Evolutionary conservation across 2,797 vertebrate genomes (phyloP).

Genomic region (Poeciliopsis gracilis): DNA sequence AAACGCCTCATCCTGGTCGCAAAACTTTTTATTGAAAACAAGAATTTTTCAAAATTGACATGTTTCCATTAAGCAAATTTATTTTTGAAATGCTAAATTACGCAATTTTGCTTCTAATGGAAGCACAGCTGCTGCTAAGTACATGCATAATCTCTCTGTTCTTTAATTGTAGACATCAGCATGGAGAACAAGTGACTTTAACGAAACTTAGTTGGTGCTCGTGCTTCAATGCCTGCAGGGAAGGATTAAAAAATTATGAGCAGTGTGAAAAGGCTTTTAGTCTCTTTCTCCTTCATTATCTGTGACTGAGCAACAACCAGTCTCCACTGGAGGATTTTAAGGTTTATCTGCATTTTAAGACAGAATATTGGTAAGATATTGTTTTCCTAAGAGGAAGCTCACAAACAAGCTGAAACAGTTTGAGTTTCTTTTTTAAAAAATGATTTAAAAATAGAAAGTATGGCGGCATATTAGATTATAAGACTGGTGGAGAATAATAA

Average conservation of each 20-base stretch:
- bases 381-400: not conserved
- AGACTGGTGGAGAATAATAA: slow-evolving; percentile 52
- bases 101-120: too few species aligned
- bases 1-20: too few species aligned
- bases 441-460: slow-evolving; percentile 3
- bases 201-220: not conserved
- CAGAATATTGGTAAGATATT: not conserved
- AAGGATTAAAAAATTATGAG: not conserved
- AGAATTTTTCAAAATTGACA: too few species aligned
- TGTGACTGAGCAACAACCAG: not conserved
- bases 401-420: not conserved
- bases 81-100: too few species aligned
- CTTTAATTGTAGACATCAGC: not conserved
- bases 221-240: not conserved
- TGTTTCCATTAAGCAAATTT: too few species aligned
- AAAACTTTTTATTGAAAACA: too few species aligned
- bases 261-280: not conserved
- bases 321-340: not conserved
- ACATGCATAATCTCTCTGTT: not conserved
- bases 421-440: not conserved
- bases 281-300: not conserved
- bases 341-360: not conserved
- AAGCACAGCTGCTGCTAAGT: not conserved
- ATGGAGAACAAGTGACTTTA: not conserved
- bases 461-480: slow-evolving; percentile 34